Evolutionary conservation across 2,113 vertebrate genomes (phyloP), one percentile per base, ranked within the genome.

Genomic region (Heterotis niloticus): DNA sequence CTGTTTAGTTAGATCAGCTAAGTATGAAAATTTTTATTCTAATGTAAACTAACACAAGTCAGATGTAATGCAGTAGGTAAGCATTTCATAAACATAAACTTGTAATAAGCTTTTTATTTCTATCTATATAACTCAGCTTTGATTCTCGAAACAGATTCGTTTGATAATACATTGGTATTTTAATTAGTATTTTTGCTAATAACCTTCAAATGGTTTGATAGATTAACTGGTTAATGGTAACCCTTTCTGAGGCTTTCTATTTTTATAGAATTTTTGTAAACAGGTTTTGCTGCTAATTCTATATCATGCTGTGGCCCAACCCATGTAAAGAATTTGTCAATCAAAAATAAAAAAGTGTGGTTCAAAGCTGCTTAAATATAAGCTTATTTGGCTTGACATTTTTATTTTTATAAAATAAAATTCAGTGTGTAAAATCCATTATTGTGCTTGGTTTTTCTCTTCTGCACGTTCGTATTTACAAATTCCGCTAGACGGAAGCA

Each of bases 361-460:
- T 67, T 64, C 73, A 80, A 84, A 84, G 86, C 85, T 86, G 85
- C 85, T 87, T 85, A 73, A 83, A 75, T 66, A 75, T 81, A 60
- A 69, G 82, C 81, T 82, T 87, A 71, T 83, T 73, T 83, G 75
- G 75, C 80, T 82, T 84, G 82, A 84, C 81, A 83, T 82, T 84
- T 86, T 81, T 85, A 83, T 85, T 84, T 86, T 84, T 82, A 77
- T 87, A 80, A 83, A 88, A 85, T 85, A 85, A 88, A 88, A 81
- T 85, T 76, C 72, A 82, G 78, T 81, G 80, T 83, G 76, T 80
- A 82, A 82, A 77, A 24, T 76, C 64, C 52, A n/a, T 24, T 64
- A 20, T 72, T 77, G 52, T 20, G 7, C 51, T 10, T 44, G 18
- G 18, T 71, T 29, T 44, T 44, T 44, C 34, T 71, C 16, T 4